Evolutionary conservation across 2,113 vertebrate genomes (phyloP).

Genomic region (Grantiella picta): DNA sequence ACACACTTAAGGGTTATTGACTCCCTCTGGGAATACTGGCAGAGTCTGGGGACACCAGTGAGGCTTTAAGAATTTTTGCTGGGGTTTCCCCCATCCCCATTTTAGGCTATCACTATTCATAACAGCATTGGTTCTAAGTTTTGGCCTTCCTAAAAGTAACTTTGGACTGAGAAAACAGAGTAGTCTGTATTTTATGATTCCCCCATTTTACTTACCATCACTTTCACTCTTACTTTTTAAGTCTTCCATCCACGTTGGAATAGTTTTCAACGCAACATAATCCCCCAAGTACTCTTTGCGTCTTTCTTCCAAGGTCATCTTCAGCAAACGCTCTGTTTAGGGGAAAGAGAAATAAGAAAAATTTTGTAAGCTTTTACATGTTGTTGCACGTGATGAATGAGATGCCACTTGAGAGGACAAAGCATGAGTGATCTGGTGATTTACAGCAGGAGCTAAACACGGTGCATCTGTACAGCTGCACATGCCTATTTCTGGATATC

Average conservation of each 20-base stretch:
- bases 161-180: not conserved
- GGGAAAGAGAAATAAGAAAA: not conserved
- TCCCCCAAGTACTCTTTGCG: slow-evolving; percentile 86
- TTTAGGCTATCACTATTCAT: not conserved
- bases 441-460: not conserved
- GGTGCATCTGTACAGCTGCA: not conserved
- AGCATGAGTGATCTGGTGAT: not conserved
- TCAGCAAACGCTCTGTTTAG: slow-evolving; percentile 85
- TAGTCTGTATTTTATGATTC: not conserved
- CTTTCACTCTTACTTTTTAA: slow-evolving; percentile 70
- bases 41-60: not conserved
- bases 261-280: slow-evolving; percentile 80
- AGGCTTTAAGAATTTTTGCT: not conserved
- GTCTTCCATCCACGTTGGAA: slow-evolving; percentile 84
- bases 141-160: not conserved
- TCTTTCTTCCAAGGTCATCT: slow-evolving; percentile 86
- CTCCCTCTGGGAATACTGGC: not conserved
- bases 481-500: not conserved
- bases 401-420: not conserved
- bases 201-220: slow-evolving; percentile 68
- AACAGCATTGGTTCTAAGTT: not conserved
- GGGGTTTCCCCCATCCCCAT: accelerated
- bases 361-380: not conserved
- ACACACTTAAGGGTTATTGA: not conserved
- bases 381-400: not conserved